Base-by-base conservation (phyloP, 2,113 vertebrate genomes). In the Python bivittatus region DNA sequence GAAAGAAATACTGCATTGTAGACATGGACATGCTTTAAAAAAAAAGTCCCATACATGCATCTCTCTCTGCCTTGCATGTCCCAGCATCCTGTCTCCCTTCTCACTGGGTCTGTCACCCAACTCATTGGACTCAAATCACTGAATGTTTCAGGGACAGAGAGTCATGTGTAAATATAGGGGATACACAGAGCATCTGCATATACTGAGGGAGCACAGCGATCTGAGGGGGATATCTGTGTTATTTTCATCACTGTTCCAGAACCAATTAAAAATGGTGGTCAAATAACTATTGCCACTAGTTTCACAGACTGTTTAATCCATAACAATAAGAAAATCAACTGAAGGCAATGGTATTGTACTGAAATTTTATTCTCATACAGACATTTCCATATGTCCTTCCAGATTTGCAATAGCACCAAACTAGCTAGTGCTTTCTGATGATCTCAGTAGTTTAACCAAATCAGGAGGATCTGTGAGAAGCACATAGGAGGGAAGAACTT, bases 381-480 rank as follows among this genome's bases (percentile, higher is more conserved):
- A 0, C 15, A 84, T 52, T 84, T 92, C 85, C 88, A 44, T 11
- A 0, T 27, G 88, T 57, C 93, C 92, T 95, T 94, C 88, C 90
- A 27, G 42, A 90, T 94, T 94, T 44, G 60, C 8, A 22, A 68
- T 7, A 2, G 64, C 22, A 91, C 68, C 64, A 93, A 84, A 72
- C 68, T 52, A 91, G 33, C 53, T 72, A 96, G 56, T 86, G 89
- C 92, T 96, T 94, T 83, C 60, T 94, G 92, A 88, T 2, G 38
- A 94, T 87, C 91, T 90, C 54, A 53, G 86, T 94, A 90, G 92
- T 0, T 0, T 92, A 29, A 79, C 12, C 29, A 92, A 23, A 94
- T 91, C 87, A 57, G 56, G 42, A 88, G n/a, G 85, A 91, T 54
- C 44, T 53, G 0, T 10, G 6, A 7, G 68, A 88, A 96, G 93